Conservation (phyloP, 2,797 vertebrate genomes). For the Calcarius lapponicus region DNA sequence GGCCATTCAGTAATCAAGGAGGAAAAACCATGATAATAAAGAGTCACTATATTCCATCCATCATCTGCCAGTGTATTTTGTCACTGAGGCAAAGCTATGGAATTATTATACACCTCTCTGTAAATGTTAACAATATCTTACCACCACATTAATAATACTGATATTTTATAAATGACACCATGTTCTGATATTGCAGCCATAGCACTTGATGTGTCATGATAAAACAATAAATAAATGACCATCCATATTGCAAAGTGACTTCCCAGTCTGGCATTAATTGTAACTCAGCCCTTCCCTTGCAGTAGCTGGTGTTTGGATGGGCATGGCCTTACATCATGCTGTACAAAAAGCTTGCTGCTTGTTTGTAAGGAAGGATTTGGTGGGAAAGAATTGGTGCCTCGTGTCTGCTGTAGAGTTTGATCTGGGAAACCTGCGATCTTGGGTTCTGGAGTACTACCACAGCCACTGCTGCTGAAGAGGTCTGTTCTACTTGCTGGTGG, state of each 20-base stretch:
- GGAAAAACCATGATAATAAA: background rate
- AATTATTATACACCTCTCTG: slow-evolving; percentile 18
- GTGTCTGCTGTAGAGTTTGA: background rate
- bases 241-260: slow-evolving; percentile 31
- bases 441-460: background rate
- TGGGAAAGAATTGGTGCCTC: background rate
- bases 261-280: slow-evolving; percentile 6
- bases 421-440: background rate
- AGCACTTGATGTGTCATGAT: slow-evolving; percentile 41
- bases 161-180: slow-evolving; percentile 41
- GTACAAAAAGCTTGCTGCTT: background rate
- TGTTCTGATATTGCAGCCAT: slow-evolving; percentile 51
- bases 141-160: slow-evolving; percentile 29
- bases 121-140: slow-evolving; percentile 50
- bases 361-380: background rate
- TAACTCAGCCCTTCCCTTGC: background rate
- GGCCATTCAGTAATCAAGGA: slow-evolving; percentile 9
- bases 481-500: background rate
- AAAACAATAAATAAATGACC: slow-evolving; percentile 64
- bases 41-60: background rate
- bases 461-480: background rate
- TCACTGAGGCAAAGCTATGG: slow-evolving; percentile 1
- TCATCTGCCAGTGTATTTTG: slow-evolving; percentile 8
- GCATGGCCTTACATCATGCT: background rate
- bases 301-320: background rate